Conservation (phyloP, 2,888 invertebrate species). For the Pyrrhosoma nymphula region DNA sequence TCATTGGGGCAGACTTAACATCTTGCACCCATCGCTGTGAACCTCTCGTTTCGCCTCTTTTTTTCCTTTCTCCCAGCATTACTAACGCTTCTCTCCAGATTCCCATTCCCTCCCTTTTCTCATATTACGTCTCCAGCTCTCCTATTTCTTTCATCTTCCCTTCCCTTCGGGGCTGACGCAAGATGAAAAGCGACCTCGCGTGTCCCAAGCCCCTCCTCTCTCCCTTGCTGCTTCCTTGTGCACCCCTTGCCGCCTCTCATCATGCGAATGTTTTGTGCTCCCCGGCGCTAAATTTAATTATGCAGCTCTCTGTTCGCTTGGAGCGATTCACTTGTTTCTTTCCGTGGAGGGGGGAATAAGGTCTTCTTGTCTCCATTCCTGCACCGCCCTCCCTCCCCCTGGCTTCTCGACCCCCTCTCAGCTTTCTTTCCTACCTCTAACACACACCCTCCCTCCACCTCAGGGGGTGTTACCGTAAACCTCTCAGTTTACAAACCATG, state of each 20-base stretch:
- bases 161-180: not conserved
- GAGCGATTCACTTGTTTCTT: not conserved
- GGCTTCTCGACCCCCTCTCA: too few species aligned
- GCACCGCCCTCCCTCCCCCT: not conserved
- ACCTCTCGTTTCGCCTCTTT: not conserved
- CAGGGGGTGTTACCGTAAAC: constrained; percentile 35
- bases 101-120: not conserved
- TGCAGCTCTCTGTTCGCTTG: not conserved
- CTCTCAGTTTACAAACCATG: constrained; percentile 11
- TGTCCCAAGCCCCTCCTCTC: not conserved
- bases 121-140: not conserved
- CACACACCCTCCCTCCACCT: constrained; percentile 5
- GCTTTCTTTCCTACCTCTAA: not conserved
- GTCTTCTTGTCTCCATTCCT: not conserved
- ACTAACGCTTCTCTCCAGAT: not conserved
- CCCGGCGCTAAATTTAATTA: constrained; percentile 2
- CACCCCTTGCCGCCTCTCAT: not conserved
- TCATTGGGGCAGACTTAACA: too few species aligned
- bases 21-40: not conserved
- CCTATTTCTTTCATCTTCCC: not conserved
- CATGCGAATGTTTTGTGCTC: not conserved
- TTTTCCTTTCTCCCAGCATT: not conserved
- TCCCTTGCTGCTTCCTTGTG: not conserved
- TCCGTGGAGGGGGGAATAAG: not conserved
- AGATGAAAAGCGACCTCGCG: not conserved